Conservation (phyloP, 1,140 invertebrate genomes). For the Diuraphis noxia region DNA sequence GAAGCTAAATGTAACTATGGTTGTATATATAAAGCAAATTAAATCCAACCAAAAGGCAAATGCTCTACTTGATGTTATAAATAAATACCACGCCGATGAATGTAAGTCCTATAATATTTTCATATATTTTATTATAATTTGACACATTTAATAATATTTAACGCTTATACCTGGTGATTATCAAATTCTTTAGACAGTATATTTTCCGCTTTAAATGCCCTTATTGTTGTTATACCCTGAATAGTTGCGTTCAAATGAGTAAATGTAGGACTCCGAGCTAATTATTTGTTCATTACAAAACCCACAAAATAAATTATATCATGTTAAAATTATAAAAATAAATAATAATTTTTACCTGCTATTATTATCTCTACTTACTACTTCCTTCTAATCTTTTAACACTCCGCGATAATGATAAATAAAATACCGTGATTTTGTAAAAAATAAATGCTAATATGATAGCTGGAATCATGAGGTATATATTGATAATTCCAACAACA, state of each 20-base stretch:
- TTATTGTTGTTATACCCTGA: conserved; percentile 85
- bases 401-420: conserved; percentile 68
- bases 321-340: not conserved
- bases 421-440: conserved; percentile 64
- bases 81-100: conserved; percentile 65
- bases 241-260: conserved; percentile 86
- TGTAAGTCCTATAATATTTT: conserved; percentile 59
- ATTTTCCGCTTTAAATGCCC: conserved; percentile 79
- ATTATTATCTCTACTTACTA: conserved; percentile 61
- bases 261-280: conserved; percentile 80
- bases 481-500: conserved; percentile 62
- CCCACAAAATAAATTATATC: not conserved
- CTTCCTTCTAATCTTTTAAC: conserved; percentile 68
- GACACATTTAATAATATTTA: not conserved
- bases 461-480: conserved; percentile 63
- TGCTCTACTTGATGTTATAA: conserved; percentile 77
- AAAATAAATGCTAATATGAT: conserved; percentile 64
- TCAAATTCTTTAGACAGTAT: conserved; percentile 82
- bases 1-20: conserved; percentile 74
- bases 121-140: not conserved
- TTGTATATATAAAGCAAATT: conserved; percentile 73
- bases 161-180: conserved; percentile 68
- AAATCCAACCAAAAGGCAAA: conserved; percentile 83
- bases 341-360: not conserved
- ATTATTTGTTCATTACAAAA: not conserved